These are phyloP conservation scores for Urosaurus nigricauda DNA, from an alignment of 2,797 vertebrate species.

Conservation along the genomic window DNA sequence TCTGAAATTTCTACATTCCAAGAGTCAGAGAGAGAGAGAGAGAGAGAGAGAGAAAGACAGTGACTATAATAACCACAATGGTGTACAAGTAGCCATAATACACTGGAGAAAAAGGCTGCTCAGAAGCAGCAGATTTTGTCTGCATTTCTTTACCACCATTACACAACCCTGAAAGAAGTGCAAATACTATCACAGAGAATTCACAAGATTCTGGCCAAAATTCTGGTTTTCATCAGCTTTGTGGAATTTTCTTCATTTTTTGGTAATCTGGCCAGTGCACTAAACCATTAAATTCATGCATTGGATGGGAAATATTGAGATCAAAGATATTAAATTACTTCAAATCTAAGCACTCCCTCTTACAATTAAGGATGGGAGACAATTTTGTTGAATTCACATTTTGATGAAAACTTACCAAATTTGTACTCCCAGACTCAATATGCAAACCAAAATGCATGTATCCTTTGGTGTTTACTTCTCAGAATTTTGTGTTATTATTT, in stretches of 20 bases:
- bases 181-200: neutral
- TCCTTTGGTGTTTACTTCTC: no score
- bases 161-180: no score
- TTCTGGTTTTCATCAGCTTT: neutral
- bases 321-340: neutral
- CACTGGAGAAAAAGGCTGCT: no score
- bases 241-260: neutral
- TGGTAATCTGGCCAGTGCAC: neutral
- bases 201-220: neutral
- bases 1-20: neutral
- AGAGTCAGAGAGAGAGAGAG: neutral
- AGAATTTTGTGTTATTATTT: no score
- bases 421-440: neutral
- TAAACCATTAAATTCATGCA: neutral
- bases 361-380: neutral
- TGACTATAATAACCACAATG: no score
- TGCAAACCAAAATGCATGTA: neutral
- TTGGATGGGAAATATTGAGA: neutral
- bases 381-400: neutral
- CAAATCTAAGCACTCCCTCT: neutral
- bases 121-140: no score
- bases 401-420: neutral
- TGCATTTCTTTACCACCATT: no score
- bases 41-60: neutral
- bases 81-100: no score